Evolutionary conservation across 2,888 invertebrate genomes (phyloP), one percentile per base, ranked within the genome.

Genomic region (Nasonia oneida): DNA sequence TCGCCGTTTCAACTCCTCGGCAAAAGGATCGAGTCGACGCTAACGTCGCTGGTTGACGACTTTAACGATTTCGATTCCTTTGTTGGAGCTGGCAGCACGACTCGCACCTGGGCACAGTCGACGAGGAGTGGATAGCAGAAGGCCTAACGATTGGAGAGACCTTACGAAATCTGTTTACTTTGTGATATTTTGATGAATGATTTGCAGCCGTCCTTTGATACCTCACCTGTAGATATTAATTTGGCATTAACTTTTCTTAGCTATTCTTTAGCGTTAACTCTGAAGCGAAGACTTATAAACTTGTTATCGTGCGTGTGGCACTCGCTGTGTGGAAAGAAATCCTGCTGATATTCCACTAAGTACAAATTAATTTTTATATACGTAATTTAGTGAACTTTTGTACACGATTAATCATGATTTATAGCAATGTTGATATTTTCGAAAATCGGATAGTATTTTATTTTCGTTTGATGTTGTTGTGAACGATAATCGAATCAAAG

Each of bases 1-100:
- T 92, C 92, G 37, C 93, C 93, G n/a, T 92, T 93, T 85, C 87
- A 83, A 81, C 87, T 93, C 61, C 88, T 93, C 8, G 91, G 90
- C 4, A 87, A 87, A 64, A 88, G 81, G 29, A 85, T 87, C 42
- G 87, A 67, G 73, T 73, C 74, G 61, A 81, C 81, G 57, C 86
- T 18, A 71, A 78, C 61, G 29, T 83, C 83, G 23, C 83, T 81
- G 12, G 50, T 83, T 23, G 71, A 88, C 14, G 87, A 89, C 42
- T 92, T 92, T 86, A 87, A 89, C 10, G 89, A 89, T 86, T 92
- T 92, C 85, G 91, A 92, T 76, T 90, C 90, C 1, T 89, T 90
- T 79, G 87, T 90, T 70, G 88, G 81, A 50, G 83, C 84, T 5
- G 88, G 88, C 15, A 89, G 89, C 39, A 87, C 42, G 42, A 88